These are phyloP conservation scores for Paradisaea rubra DNA, from an alignment of 2,113 vertebrate species.

Conservation along the genomic window DNA sequence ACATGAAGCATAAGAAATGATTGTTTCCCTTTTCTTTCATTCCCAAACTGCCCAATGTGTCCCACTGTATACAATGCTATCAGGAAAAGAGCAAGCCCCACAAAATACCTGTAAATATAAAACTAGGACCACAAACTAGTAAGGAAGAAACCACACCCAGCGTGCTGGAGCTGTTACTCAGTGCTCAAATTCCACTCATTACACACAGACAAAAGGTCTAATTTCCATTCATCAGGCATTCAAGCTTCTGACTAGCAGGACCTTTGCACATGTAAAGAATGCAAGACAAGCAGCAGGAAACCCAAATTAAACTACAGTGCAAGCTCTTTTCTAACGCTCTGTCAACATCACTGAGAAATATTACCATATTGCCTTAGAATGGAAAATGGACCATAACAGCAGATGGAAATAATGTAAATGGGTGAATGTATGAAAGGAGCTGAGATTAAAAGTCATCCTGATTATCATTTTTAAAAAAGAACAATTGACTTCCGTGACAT, in stretches of 20 bases:
- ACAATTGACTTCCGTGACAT: constrained; percentile 25
- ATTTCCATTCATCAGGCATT: neutral
- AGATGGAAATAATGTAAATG: neutral
- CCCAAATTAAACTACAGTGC: neutral
- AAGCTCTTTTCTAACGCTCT: neutral
- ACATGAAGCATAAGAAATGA: neutral
- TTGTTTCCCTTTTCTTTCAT: neutral
- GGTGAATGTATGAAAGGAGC: neutral
- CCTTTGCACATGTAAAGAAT: neutral
- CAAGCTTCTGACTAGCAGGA: neutral
- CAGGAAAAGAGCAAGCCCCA: neutral
- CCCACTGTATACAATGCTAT: neutral
- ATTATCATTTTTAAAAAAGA: constrained; percentile 28
- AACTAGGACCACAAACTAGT: neutral
- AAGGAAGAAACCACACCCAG: neutral
- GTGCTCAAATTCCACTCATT: neutral
- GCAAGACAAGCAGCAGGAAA: neutral
- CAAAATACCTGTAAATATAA: neutral
- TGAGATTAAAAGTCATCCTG: constrained; percentile 1
- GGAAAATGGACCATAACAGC: neutral
- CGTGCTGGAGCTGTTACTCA: neutral
- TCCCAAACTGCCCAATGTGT: neutral
- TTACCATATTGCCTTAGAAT: neutral
- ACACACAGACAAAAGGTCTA: neutral
- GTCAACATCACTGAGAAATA: neutral